These are phyloP conservation scores for Pteropus alecto DNA, from an alignment of 2,113 vertebrate genomes.

Conservation along the genomic window DNA sequence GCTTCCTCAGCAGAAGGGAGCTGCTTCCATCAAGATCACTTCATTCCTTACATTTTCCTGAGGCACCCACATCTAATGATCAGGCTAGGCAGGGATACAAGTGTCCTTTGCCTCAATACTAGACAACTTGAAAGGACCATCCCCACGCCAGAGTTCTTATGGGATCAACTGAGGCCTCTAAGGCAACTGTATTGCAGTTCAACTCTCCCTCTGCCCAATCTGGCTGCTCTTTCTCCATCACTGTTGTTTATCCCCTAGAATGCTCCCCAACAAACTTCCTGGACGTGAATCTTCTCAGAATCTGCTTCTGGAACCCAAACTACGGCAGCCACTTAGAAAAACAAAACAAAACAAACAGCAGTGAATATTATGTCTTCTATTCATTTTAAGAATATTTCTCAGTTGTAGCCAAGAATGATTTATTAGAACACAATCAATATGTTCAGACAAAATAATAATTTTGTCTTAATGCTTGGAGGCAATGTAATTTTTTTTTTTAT, in stretches of 20 bases:
- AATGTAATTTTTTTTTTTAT: background rate
- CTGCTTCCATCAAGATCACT: background rate
- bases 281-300: background rate
- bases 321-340: background rate
- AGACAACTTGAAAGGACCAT: background rate
- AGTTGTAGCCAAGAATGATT: background rate
- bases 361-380: background rate
- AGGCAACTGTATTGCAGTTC: too few relatives aligned
- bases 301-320: background rate
- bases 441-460: background rate
- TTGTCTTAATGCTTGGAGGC: background rate
- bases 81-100: background rate
- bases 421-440: background rate
- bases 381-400: background rate
- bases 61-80: background rate
- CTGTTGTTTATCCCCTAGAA: background rate
- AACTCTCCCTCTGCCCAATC: background rate
- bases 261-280: background rate
- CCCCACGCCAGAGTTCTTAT: background rate
- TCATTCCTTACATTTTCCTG: rapidly evolving
- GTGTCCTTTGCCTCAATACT: background rate
- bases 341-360: background rate
- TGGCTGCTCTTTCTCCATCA: background rate
- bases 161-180: background rate
- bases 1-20: background rate